Evolutionary conservation across 2,113 vertebrate species (phyloP), one percentile per base, ranked within the genome.

Genomic region (Nipponia nippon): DNA sequence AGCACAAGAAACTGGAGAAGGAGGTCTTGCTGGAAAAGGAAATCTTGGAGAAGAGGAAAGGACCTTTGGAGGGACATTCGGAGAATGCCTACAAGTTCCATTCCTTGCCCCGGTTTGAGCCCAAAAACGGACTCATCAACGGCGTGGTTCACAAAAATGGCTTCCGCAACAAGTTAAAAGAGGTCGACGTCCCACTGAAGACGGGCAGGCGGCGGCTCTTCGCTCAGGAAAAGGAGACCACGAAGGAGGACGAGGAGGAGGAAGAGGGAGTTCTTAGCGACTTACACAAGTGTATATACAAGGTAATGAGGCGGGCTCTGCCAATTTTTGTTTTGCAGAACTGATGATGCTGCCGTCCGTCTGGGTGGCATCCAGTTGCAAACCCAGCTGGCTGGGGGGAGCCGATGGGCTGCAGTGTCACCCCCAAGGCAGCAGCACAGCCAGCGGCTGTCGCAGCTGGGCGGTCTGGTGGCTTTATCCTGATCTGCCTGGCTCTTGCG

Each of bases 281-380:
- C 98, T 99, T 99, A 98, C 99, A 99, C 98, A 99, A 99, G 98
- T 99, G 99, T 98, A 98, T 99, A 98, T 99, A 99, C 96, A 99
- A 99, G 99, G 99, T 99, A 97, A 97, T 44, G 6, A 44, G 66
- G 20, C 14, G 16, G 32, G 13, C 65, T 63, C 55, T 90, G 83
- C 66, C 2, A 0, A 0, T 11, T 22, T 42, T 20, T n/a, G 52
- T 34, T 80, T 29, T 8, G 49, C 26, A 15, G 84, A 53, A 50
- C 32, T 0, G 1, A 2, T 16, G 47, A 1, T 40, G 63, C 62
- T 70, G 73, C 2, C 4, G 1, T 26, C 75, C 4, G 1, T 26
- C 75, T n/a, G 38, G 16, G 49, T 40, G 80, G 53, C 21, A 27
- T 21, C 47, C 0, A 1, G 36, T 56, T 72, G 84, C 63, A 36